Evolutionary conservation across 2,113 vertebrate species (phyloP).

Genomic region (Phocoena sinus): DNA sequence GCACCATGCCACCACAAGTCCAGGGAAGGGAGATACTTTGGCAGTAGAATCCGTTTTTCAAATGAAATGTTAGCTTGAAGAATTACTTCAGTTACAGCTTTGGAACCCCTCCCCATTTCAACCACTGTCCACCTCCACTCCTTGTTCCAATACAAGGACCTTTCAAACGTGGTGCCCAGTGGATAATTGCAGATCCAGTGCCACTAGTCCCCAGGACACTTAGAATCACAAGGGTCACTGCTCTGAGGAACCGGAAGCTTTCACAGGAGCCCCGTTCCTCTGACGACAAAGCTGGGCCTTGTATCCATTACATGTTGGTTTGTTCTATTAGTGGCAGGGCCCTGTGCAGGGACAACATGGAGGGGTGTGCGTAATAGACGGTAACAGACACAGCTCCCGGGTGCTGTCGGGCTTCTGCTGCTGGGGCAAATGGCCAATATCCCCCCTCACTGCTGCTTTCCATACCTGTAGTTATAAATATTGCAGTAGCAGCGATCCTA

Average conservation of each 20-base stretch:
- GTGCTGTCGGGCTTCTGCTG: neutral
- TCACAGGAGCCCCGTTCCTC: neutral
- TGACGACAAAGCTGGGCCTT: neutral
- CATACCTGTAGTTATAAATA: neutral
- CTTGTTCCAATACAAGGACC: neutral
- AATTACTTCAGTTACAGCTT: neutral
- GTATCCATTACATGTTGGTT: rapidly evolving
- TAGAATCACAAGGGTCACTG: neutral
- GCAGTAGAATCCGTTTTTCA: neutral
- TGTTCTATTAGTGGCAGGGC: neutral
- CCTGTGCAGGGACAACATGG: neutral
- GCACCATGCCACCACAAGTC: rapidly evolving
- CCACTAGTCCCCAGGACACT: neutral
- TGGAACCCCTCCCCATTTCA: neutral
- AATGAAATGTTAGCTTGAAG: neutral
- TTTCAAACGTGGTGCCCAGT: neutral
- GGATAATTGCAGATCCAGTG: neutral
- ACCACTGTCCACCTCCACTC: neutral
- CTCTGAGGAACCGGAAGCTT: neutral
- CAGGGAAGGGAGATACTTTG: neutral
- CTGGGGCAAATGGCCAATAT: neutral
- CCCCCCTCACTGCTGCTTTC: neutral
- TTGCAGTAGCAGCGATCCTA: neutral
- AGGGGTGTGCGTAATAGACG: neutral
- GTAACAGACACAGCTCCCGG: rapidly evolving